These are phyloP conservation scores for Loris lydekkerianus DNA, from an alignment of 2,797 vertebrate genomes.

Conservation along the genomic window DNA sequence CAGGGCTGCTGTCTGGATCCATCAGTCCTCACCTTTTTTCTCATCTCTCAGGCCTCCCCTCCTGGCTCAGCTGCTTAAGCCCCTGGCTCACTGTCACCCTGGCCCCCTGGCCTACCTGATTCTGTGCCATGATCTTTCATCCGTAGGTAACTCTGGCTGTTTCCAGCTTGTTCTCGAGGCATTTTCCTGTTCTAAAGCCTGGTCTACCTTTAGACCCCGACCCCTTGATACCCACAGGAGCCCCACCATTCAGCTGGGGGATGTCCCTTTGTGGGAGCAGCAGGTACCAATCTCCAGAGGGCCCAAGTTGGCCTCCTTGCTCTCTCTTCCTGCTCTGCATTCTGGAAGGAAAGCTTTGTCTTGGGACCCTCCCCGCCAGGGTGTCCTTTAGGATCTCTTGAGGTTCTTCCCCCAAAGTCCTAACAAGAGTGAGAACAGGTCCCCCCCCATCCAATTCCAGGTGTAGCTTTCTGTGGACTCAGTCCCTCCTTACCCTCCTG, in stretches of 20 bases:
- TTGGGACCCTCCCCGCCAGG: background rate
- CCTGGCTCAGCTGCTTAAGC: background rate
- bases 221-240: background rate
- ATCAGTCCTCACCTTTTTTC: background rate
- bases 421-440: background rate
- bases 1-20: background rate
- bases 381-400: background rate
- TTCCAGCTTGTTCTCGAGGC: background rate
- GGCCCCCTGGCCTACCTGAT: rapidly evolving
- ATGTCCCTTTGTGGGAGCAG: background rate
- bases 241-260: background rate
- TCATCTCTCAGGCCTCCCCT: background rate
- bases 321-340: background rate
- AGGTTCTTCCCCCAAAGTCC: background rate
- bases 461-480: background rate
- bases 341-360: background rate
- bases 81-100: background rate
- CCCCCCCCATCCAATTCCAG: rapidly evolving
- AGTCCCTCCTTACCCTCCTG: background rate
- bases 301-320: background rate
- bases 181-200: background rate
- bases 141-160: background rate
- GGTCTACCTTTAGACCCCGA: background rate
- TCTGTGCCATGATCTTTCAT: background rate
- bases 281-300: background rate